These are phyloP conservation scores for Catostylus mosaicus DNA, from an alignment of 30 jellyfish, hydroid and myxozoan genomes.

Conservation along the genomic window DNA sequence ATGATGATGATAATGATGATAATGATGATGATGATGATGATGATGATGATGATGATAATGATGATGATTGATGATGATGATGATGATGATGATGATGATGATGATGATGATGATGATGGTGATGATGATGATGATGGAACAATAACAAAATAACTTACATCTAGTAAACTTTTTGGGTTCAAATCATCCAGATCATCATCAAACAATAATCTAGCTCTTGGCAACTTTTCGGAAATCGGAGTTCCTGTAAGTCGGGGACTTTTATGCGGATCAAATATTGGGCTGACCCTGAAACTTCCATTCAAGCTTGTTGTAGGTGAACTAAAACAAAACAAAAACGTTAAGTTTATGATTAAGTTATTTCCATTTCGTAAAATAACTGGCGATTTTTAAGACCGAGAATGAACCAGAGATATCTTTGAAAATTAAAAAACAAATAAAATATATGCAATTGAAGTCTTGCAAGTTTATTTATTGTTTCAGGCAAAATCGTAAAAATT, in stretches of 20 bases:
- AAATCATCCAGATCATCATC: slow-evolving; percentile 40
- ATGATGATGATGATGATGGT: neutral
- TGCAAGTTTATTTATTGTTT: no score
- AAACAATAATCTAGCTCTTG: slow-evolving; percentile 53
- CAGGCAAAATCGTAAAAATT: no score
- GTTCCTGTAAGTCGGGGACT: slow-evolving; percentile 47
- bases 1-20: neutral
- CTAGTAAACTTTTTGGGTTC: slow-evolving; percentile 46
- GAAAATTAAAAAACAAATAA: no score
- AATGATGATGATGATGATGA: neutral
- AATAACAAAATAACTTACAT: slow-evolving; percentile 11
- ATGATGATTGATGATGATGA: no score
- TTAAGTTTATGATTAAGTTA: no score
- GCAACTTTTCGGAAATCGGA: slow-evolving; percentile 68
- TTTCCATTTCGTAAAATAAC: no score
- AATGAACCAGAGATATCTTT: no score
- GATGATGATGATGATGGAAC: neutral
- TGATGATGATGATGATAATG: neutral
- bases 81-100: neutral
- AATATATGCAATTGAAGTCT: no score
- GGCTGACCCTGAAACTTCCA: slow-evolving; percentile 50
- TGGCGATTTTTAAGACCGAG: no score
- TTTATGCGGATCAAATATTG: slow-evolving; percentile 24
- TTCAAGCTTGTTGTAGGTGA: slow-evolving; percentile 41
- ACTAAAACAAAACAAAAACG: slow-evolving; percentile 7